Evolutionary conservation across 2,797 vertebrate genomes (phyloP), one percentile per base, ranked within the genome.

Genomic region (Tenualosa thibaudeaui): DNA sequence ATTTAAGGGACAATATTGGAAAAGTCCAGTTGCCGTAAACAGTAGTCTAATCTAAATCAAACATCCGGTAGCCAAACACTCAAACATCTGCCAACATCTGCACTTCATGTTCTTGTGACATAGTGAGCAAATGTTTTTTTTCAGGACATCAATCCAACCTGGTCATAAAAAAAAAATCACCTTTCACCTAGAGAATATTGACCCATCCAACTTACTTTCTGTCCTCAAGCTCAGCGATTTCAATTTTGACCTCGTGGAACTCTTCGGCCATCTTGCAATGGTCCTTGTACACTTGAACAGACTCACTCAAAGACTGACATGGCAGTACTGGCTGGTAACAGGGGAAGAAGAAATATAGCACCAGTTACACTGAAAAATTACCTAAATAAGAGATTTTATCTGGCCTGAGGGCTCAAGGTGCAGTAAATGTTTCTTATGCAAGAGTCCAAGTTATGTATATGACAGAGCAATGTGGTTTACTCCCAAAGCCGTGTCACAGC

Each of bases 261-360:
- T 99, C 98, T 90, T 96, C 96, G 24, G 98, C 97, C 95, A 98
- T 98, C 93, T 96, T 97, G 94, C 98, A 99, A 94, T 99, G 98
- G 84, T 99, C 97, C 92, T 94, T 96, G 93, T 97, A 98, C 85
- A 99, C 97, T 89, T 98, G 96, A 89, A 97, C 97, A 62, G 98
- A 99, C 94, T 99, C 98, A 88, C 93, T 94, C 85, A 98, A 95
- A 89, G 97, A 96, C 89, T 95, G 95, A 87, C 97, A 97, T 82
- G 98, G 98, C 8, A 96, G 96, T 90, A 99, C 95, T 0, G 98
- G 98, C 98, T 99, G 94, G 83, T 84, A 43, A 58, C 31, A 75
- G 13, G 10, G 10, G 37, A 6, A 68, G 13, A 75, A 75, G 31
- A 75, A 15, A 43, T 2, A 43, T 40, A 40, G 68, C 4, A 40